Evolutionary conservation across 1,140 invertebrate species (phyloP), one percentile per base, ranked within the genome.

Genomic region (Zaprionus taronus): DNA sequence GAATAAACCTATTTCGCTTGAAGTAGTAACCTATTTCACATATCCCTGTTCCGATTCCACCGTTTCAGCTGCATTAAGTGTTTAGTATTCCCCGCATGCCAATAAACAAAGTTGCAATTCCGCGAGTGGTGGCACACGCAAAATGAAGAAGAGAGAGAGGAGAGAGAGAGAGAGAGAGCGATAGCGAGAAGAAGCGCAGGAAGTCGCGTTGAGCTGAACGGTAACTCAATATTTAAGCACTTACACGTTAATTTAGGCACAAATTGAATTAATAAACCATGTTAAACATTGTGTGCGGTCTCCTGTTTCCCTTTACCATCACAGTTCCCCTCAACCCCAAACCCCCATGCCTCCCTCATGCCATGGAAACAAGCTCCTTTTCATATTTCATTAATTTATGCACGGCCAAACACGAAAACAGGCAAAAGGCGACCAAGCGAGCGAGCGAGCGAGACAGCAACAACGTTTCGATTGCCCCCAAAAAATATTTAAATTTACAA

Each of bases 181-280:
- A 17, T 0, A 12, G 20, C 20, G 20, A 20, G 20, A 57, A 71
- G 65, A 78, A 80, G 51, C 41, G 36, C 20, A 68, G 75, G 69
- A 77, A 70, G 72, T 77, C 65, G 58, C 38, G 62, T 68, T 69
- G 68, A 69, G 83, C 36, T 51, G 20, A 24, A 24, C 68, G 66
- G 89, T 91, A 91, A 91, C 89, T 91, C 80, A 91, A 91, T 91
- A 91, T 90, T 76, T 89, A 91, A 89, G 84, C 90, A 91, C 90
- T 91, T 91, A 91, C 80, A 91, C 89, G 91, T 92, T 92, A 92
- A 92, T 92, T 92, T 92, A 91, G 84, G 89, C 85, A 92, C 91
- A 92, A 92, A 92, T 92, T 92, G 91, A 92, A 92, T 92, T 92
- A 92, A 92, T 92, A 92, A 92, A 92, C 91, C 83, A 92, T 92